Evolutionary conservation across 2,797 vertebrate genomes (phyloP).

Genomic region (Intellagama lesueurii): DNA sequence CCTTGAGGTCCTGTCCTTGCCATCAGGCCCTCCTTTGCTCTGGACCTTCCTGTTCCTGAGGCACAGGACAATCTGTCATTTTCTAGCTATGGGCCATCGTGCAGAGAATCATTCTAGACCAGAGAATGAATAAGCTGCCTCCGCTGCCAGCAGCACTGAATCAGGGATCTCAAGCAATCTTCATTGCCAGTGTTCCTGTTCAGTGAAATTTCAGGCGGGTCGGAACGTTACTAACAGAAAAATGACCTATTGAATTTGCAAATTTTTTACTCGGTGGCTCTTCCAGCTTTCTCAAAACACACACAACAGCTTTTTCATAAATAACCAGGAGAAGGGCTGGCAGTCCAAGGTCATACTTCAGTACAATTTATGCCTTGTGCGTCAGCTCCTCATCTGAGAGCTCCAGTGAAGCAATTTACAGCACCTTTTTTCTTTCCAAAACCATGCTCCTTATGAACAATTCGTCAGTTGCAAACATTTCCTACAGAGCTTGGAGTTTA

Average conservation of each 20-base stretch:
- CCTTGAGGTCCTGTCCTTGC: constrained; percentile 29
- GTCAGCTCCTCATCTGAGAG: background rate
- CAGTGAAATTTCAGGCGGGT: background rate
- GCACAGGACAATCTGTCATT: constrained; percentile 13
- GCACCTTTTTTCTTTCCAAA: background rate
- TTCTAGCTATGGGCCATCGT: background rate
- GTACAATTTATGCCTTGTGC: background rate
- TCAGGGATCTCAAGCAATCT: background rate
- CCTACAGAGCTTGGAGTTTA: background rate
- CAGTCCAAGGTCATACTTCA: background rate
- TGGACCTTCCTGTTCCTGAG: constrained; percentile 7
- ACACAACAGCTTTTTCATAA: constrained; percentile 10
- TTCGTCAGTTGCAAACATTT: background rate
- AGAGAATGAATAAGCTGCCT: constrained; percentile 4
- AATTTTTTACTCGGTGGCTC: background rate
- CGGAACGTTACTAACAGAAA: background rate
- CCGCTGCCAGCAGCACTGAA: background rate
- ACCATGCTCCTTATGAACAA: background rate
- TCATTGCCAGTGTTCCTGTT: background rate
- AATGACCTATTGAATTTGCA: background rate
- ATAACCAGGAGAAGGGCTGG: background rate
- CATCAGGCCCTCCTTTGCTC: background rate
- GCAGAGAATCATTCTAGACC: background rate
- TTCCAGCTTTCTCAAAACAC: constrained; percentile 2
- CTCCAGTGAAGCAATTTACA: constrained; percentile 11